These are phyloP conservation scores for Hycleus phaleratus DNA, from an alignment of 1,140 invertebrate species.

Conservation along the genomic window DNA sequence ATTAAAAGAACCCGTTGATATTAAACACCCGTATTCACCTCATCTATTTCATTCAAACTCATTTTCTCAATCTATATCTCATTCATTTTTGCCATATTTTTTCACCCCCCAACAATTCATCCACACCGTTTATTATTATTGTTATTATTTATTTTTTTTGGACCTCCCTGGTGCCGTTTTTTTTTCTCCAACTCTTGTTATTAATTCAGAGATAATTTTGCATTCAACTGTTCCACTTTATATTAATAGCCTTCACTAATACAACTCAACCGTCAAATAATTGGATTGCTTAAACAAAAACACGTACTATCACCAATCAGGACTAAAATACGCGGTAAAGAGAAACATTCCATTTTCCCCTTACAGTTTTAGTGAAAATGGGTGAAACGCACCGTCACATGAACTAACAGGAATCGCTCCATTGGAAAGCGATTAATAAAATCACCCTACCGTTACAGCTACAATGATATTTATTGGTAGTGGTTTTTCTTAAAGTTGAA, in stretches of 20 bases:
- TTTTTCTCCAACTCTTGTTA: slow-evolving; percentile 7
- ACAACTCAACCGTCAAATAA: slow-evolving; percentile 14
- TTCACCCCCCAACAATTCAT: neutral
- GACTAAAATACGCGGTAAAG: slow-evolving; percentile 12
- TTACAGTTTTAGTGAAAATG: too few relatives aligned
- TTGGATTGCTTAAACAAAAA: slow-evolving; percentile 16
- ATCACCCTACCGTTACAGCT: too few relatives aligned
- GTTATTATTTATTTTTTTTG: too few relatives aligned
- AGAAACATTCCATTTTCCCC: slow-evolving; percentile 6
- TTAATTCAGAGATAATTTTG: slow-evolving; percentile 12
- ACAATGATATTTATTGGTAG: too few relatives aligned
- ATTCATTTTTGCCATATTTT: too few relatives aligned
- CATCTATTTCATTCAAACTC: too few relatives aligned
- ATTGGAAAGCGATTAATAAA: too few relatives aligned
- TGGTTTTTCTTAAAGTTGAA: too few relatives aligned
- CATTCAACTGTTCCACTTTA: slow-evolving; percentile 12
- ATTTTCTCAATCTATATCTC: too few relatives aligned
- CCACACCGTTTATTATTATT: neutral
- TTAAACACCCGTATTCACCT: neutral
- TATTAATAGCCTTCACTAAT: slow-evolving; percentile 14
- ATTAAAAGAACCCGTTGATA: slow-evolving; percentile 10
- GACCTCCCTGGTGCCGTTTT: neutral
- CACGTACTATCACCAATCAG: slow-evolving; percentile 13
- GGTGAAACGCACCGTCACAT: too few relatives aligned
- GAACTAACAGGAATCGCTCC: too few relatives aligned